Evolutionary conservation across 2,797 vertebrate species (phyloP), one percentile per base, ranked within the genome.

Genomic region (Falco cherrug): DNA sequence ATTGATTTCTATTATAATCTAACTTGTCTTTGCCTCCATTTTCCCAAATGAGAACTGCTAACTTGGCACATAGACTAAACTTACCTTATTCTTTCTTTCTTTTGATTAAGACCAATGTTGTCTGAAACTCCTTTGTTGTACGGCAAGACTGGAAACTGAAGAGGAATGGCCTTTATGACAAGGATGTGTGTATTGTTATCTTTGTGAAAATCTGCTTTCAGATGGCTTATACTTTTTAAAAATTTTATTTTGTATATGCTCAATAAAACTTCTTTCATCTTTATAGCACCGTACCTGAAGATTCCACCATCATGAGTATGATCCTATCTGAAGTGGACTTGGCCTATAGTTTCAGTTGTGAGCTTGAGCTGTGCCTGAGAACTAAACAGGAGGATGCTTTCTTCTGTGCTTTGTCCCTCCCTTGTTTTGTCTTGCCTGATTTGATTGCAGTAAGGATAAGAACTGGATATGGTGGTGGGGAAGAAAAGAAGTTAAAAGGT

Each of bases 361-460:
- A 87, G 45, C 54, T 85, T 71, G 86, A 79, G 33, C 83, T 68
- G 48, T 82, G 70, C 57, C 43, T 39, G 57, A 50, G 53, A 71
- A 45, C 43, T n/a, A 39, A 77, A 21, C 24, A 51, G 24, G 70
- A 89, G 57, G 82, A 79, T 47, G 17, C 10, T 56, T 93, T 85
- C 43, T 75, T 82, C 63, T 59, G 50, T 81, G 26, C 61, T 88
- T 90, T 90, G 39, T 69, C 59, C 82, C 43, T 85, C 39, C 39
- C 70, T 84, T 84, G 74, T 37, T 60, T 85, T 85, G 71, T 93
- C 83, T 92, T 96, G 86, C 54, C 71, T 87, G 54, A 11, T 92
- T 78, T 84, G 59, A 70, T 87, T 74, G 65, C 56, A 73, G 37
- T 3, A 45, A 70, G 43, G 78, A 54, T 93, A 91, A 96, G 82